Evolutionary conservation across 2,113 vertebrate genomes (phyloP).

Genomic region (Pseudorasbora parva): DNA sequence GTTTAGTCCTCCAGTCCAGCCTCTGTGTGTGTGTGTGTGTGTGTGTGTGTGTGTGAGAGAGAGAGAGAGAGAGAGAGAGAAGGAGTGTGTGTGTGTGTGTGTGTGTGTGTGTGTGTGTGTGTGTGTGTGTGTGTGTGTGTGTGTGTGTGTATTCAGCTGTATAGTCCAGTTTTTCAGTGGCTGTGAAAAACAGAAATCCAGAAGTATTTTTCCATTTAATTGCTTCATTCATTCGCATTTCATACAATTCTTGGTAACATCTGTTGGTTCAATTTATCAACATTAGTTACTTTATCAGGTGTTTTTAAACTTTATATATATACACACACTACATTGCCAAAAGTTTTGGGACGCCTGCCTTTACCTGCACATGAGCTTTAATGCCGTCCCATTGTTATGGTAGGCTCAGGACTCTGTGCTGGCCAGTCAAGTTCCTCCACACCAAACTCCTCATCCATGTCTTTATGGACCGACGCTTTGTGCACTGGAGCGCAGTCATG

Average conservation of each 20-base stretch:
- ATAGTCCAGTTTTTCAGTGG: background rate
- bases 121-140: no score
- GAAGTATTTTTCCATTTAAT: background rate
- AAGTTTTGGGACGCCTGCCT: no score
- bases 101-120: constrained; percentile 63
- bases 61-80: no score
- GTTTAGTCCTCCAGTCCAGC: constrained; percentile 70
- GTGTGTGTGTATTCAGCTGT: constrained; percentile 53
- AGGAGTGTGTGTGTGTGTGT: constrained; percentile 51
- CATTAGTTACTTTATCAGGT: no score
- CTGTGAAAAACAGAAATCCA: background rate
- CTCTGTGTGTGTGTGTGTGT: background rate
- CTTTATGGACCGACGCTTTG: no score
- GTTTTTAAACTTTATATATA: background rate
- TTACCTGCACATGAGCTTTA: no score
- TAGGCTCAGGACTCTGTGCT: no score
- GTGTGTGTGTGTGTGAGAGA: constrained; percentile 63
- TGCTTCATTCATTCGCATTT: background rate
- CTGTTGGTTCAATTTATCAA: background rate
- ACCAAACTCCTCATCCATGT: no score
- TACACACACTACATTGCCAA: no score
- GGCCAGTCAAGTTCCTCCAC: no score
- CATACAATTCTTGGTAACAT: background rate
- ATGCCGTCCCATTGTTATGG: no score
- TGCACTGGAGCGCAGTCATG: no score